Evolutionary conservation across 2,113 vertebrate species (phyloP), one percentile per base, ranked within the genome.

Genomic region (Aleadryas rufinucha): DNA sequence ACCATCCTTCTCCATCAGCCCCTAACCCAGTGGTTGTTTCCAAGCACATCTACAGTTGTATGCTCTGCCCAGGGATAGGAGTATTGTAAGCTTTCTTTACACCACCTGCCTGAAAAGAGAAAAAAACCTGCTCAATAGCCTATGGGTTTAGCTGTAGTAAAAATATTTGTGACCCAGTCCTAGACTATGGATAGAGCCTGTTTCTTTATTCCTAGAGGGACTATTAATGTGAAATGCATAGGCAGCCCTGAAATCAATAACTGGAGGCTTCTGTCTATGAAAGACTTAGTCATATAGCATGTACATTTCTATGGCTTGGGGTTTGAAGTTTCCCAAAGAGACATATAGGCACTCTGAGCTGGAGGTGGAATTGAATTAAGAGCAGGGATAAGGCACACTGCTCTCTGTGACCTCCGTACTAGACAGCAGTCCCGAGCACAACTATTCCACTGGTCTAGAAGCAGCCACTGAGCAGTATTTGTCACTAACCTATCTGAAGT

Each of bases 331-430:
- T 56, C 45, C n/a, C 65, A 26, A 22, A 65, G 20, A 66, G 22
- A 45, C 30, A 39, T 11, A 11, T 2, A 78, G 52, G 19, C 20
- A 53, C 23, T 45, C 22, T 74, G 50, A 84, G 20, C 4, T 14
- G 14, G 15, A 15, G 31, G 5, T n/a, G 33, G 2, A 21, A 31
- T 11, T 45, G 8, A 57, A 12, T n/a, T 42, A 47, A 61, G 9
- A 76, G 44, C 33, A 83, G 9, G 19, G 7, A 56, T 19, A 79
- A 76, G 37, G 35, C 27, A 33, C 6, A 9, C 37, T 37, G 33
- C 15, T 52, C 41, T 76, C 47, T 0, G 0, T 3, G 5, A 13
- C 10, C 16, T 76, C 57, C 1, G 0, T 35, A 21, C 9, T 63
- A 23, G 27, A 63, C 2, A 75, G 7, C 27, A 60, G 14, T 16